A percentile compares a stretch with the other conserved stretches of the same genome.
Evolutionary conservation across 2,113 vertebrate genomes (phyloP).

Genomic region (Cyphomyrus discorhynchus): DNA sequence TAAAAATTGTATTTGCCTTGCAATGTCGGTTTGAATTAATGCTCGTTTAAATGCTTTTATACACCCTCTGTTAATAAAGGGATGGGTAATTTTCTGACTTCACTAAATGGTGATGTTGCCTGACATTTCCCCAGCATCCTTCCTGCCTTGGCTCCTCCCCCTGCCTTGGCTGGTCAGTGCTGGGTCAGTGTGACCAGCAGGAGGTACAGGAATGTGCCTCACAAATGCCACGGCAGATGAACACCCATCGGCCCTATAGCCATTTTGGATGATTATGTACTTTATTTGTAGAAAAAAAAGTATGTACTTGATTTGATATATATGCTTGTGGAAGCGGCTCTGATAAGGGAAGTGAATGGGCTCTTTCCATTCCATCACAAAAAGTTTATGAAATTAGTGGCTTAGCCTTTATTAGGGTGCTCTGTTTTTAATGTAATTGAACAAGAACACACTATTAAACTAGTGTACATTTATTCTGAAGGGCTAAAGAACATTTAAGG

Average conservation of each 20-base stretch:
- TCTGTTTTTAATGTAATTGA: not conserved
- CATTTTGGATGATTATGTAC: not conserved
- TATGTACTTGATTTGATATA: not conserved
- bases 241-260: not conserved
- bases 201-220: not conserved
- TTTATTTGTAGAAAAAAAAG: not conserved
- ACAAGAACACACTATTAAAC: not conserved
- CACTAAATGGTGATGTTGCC: not conserved
- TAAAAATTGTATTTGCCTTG: not conserved
- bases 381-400: not conserved
- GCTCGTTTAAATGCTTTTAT: not conserved
- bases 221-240: not conserved
- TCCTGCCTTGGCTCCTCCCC: not conserved
- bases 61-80: not conserved
- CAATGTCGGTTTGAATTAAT: not conserved
- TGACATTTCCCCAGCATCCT: not conserved
- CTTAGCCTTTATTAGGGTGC: not conserved
- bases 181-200: not conserved
- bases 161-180: not conserved
- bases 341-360: not conserved
- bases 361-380: not conserved
- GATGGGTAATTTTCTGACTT: not conserved
- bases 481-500: not conserved
- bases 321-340: too few relatives aligned
- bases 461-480: not conserved